A percentile compares a stretch with the other conserved stretches of the same genome.
These are phyloP conservation scores for Arge pagana DNA, from an alignment of 2,888 invertebrate species.

Conservation along the genomic window DNA sequence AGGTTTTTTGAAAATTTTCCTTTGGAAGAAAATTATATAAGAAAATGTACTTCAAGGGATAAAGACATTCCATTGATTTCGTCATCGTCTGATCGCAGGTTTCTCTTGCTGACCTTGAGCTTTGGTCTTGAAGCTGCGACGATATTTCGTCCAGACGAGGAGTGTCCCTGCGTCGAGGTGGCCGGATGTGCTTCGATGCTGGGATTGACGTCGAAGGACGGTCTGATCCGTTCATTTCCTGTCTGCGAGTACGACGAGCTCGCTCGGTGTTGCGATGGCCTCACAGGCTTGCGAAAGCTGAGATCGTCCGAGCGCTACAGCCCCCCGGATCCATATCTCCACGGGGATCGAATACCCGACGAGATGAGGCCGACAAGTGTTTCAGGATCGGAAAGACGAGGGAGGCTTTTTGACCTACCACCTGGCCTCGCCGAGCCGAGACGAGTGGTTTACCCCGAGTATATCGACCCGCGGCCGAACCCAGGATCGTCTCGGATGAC, in stretches of 20 bases:
- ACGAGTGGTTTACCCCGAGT: not conserved
- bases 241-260: not conserved
- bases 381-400: not conserved
- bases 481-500: not conserved
- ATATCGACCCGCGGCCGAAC: not conserved
- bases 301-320: not conserved
- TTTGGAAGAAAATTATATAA: not conserved
- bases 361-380: not conserved
- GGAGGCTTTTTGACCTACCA: not conserved
- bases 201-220: constrained; percentile 7
- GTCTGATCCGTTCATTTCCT: constrained; percentile 1
- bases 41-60: not conserved
- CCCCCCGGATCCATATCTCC: not conserved
- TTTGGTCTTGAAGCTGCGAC: not conserved
- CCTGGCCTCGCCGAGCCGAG: constrained; percentile 3
- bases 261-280: constrained; percentile 6
- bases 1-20: not conserved
- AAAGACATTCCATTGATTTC: not conserved
- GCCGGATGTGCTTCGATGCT: constrained; percentile 6
- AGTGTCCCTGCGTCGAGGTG: constrained; percentile 10
- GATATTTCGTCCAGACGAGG: not conserved
- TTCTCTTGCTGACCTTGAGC: constrained; percentile 4
- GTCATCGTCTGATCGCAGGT: constrained; percentile 1
- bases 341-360: not conserved
- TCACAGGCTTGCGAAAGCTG: not conserved